Base-by-base conservation (phyloP, 2,113 vertebrate species). In the Galeopterus variegatus region DNA sequence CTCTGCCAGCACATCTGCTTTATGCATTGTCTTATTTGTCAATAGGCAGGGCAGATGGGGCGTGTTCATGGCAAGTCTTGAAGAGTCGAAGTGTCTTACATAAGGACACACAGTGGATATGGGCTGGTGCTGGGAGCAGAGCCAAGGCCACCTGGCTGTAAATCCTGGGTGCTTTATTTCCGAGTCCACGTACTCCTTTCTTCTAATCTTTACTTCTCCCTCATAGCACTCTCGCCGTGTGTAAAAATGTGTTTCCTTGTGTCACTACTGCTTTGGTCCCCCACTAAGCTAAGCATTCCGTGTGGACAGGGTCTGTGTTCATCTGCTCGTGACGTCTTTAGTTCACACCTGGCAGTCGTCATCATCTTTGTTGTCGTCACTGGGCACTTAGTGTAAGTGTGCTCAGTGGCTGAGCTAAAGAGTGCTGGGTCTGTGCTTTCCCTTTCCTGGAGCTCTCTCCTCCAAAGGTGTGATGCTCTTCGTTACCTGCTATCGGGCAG, bases 391-490 rank as follows among this genome's bases (percentile, higher is more conserved):
- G 33, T 8, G 10, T 0, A n/a, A 36, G 45, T 36, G 1, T 58
- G 45, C 28, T 52, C 7, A 31, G 18, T 28, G 6, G 50, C 28
- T 2, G 52, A 89, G 84, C 62, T 52, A 6, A 14, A 81, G 50
- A 23, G 18, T 1, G 10, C 6, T 23, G 13, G 23, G 0, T 50
- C 69, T 72, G n/a, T 15, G 50, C 23, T n/a, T 54, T 8, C n/a
- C 67, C 19, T 26, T 48, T 62, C 45, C 69, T 5, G 17, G 82
- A 23, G 12, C 19, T 64, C 41, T 87, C 48, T 13, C 17, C 64
- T 45, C 50, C 33, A 23, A 17, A 31, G 50, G 23, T 0, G 0
- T 8, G 15, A 1, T 13, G 7, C 41, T 62, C 31, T 76, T 17
- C 52, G 4, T 48, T 7, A 41, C 23, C 36, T 33, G 9, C 75